Evolutionary conservation across 2,888 invertebrate species (phyloP).

Genomic region (Minunthozetes semirufus): DNA sequence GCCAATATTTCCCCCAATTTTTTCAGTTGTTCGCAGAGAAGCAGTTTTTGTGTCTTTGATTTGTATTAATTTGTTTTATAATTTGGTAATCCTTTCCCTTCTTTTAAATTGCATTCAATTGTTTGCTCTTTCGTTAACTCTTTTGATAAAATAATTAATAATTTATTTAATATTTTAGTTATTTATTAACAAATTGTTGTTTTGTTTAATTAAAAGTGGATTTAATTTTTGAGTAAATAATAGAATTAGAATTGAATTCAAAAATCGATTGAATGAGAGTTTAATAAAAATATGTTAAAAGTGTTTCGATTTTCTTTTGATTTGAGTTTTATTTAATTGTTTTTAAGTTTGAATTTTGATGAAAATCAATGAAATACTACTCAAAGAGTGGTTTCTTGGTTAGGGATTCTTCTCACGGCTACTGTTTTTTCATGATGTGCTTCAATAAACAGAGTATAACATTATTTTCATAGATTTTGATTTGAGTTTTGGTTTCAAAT

Average conservation of each 20-base stretch:
- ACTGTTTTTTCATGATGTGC: neutral
- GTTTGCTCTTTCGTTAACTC: neutral
- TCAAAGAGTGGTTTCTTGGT: neutral
- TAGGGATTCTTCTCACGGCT: neutral
- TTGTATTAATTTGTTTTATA: neutral
- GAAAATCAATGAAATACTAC: neutral
- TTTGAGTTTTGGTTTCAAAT: neutral
- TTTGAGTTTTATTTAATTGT: neutral
- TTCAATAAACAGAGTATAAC: neutral
- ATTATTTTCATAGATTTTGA: conserved; percentile 5
- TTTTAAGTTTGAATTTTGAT: neutral
- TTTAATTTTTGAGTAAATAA: no score
- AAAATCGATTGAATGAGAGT: no score
- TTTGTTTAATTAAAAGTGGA: no score
- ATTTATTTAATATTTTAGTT: no score
- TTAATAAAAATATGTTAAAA: no score
- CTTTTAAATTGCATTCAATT: neutral
- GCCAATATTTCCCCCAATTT: neutral
- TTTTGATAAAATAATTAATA: no score
- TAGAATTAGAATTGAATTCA: no score
- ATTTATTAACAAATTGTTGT: no score
- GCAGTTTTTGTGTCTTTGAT: neutral
- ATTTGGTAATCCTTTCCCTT: neutral
- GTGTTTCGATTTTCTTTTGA: neutral
- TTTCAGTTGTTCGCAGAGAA: neutral